A percentile compares a stretch with the other conserved stretches of the same genome.
Evolutionary conservation across 2,888 invertebrate species (phyloP).

Genomic region (Morinoia aosen): DNA sequence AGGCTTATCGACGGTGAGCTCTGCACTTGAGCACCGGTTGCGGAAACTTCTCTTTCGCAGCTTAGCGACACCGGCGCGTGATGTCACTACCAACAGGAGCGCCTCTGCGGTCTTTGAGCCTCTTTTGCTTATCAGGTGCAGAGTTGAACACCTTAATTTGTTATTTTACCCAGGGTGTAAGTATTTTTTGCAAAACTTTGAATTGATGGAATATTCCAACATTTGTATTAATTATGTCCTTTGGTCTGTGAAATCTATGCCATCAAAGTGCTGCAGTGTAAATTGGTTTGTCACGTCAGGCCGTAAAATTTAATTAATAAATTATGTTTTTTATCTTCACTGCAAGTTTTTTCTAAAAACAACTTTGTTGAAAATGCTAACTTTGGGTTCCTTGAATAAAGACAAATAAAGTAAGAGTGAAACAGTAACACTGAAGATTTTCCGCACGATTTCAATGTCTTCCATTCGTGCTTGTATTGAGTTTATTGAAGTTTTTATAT

Average conservation of each 20-base stretch:
- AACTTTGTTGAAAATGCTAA: too few relatives aligned
- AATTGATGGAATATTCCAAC: neutral
- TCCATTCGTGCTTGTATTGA: too few relatives aligned
- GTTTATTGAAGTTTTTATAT: too few relatives aligned
- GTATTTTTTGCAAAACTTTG: neutral
- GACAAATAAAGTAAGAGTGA: too few relatives aligned
- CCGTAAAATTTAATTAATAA: too few relatives aligned
- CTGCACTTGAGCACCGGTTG: constrained; percentile 4
- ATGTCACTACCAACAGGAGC: neutral
- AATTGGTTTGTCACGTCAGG: too few relatives aligned
- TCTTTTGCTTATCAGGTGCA: neutral
- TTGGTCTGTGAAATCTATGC: neutral
- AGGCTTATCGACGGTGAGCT: constrained; percentile 15
- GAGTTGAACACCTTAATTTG: neutral
- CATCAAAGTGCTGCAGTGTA: too few relatives aligned
- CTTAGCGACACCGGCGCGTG: neutral
- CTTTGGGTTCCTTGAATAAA: too few relatives aligned
- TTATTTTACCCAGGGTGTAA: neutral
- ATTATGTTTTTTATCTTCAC: too few relatives aligned
- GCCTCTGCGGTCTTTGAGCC: neutral
- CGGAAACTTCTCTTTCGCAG: neutral
- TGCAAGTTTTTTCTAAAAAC: too few relatives aligned
- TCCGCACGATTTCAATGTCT: too few relatives aligned
- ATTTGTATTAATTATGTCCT: neutral
- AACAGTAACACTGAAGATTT: too few relatives aligned